Evolutionary conservation across 2,888 invertebrate genomes (phyloP).

Genomic region (Drymonia ruficornis): DNA sequence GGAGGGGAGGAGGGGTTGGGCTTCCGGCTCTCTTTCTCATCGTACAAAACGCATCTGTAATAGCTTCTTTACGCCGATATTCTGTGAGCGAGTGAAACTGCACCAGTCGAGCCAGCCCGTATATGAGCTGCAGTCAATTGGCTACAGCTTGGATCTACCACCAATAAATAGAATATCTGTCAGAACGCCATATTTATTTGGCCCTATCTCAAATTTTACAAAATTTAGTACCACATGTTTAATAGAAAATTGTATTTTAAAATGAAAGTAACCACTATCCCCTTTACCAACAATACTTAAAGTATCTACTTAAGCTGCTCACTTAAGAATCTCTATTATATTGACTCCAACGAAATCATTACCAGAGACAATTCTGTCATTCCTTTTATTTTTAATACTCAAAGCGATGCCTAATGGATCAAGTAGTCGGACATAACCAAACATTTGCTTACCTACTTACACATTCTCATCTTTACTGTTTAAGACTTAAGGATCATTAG

Average conservation of each 20-base stretch:
- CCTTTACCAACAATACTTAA: slow-evolving; percentile 8
- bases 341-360: slow-evolving; percentile 50
- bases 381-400: slow-evolving; percentile 66
- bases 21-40: too few species aligned
- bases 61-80: too few species aligned
- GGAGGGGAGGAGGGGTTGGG: too few species aligned
- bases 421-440: slow-evolving; percentile 49
- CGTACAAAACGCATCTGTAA: too few species aligned
- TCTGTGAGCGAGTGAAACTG: too few species aligned
- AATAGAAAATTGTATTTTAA: slow-evolving; percentile 4
- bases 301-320: slow-evolving; percentile 36
- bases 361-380: slow-evolving; percentile 52
- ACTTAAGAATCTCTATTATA: slow-evolving; percentile 43
- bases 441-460: slow-evolving; percentile 12
- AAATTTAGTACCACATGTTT: background rate
- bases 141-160: too few species aligned
- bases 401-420: slow-evolving; percentile 66
- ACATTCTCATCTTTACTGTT: slow-evolving; percentile 38
- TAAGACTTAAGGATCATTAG: slow-evolving; percentile 34
- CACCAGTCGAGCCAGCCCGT: too few species aligned
- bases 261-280: background rate
- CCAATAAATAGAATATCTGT: too few species aligned
- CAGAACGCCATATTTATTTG: too few species aligned
- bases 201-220: too few species aligned
- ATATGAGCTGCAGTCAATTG: too few species aligned